These are phyloP conservation scores for Steinernema hermaphroditum DNA, from an alignment of 2,888 invertebrate genomes.

Conservation along the genomic window DNA sequence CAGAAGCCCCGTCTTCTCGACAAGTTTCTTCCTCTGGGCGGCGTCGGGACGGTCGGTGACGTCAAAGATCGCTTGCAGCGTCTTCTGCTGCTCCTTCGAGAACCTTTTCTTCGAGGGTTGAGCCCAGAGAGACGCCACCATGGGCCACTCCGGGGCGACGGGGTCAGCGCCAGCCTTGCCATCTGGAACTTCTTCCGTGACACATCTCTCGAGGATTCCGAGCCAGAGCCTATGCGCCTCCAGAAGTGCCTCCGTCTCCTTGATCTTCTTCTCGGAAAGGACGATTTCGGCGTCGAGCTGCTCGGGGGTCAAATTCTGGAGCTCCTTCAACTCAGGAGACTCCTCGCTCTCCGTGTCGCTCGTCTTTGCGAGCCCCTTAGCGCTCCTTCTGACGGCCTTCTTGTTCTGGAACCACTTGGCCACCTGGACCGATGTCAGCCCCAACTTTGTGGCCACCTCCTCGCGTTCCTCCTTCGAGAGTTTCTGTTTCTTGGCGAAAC, in stretches of 20 bases:
- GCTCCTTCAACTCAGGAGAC: too few relatives aligned
- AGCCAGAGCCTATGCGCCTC: background rate
- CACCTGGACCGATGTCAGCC: background rate
- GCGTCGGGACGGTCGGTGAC: background rate
- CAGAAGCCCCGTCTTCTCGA: background rate
- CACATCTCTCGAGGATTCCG: background rate
- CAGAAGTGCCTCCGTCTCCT: background rate
- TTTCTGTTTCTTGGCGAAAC: constrained; percentile 2
- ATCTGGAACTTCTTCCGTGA: too few relatives aligned
- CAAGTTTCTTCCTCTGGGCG: background rate
- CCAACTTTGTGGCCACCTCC: background rate
- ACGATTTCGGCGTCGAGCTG: too few relatives aligned
- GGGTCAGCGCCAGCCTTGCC: too few relatives aligned
- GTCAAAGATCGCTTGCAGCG: background rate
- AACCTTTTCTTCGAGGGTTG: too few relatives aligned
- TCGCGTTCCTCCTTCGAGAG: background rate
- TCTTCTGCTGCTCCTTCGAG: background rate
- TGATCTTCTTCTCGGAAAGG: background rate
- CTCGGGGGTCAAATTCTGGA: too few relatives aligned
- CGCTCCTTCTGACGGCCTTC: too few relatives aligned
- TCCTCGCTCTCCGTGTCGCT: background rate
- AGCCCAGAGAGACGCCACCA: too few relatives aligned
- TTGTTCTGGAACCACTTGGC: constrained; percentile 8
- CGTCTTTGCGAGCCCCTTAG: background rate
- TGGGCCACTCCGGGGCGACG: too few relatives aligned